Base-by-base conservation (phyloP, 1,140 invertebrate species). In the Drosophila ficusphila region DNA sequence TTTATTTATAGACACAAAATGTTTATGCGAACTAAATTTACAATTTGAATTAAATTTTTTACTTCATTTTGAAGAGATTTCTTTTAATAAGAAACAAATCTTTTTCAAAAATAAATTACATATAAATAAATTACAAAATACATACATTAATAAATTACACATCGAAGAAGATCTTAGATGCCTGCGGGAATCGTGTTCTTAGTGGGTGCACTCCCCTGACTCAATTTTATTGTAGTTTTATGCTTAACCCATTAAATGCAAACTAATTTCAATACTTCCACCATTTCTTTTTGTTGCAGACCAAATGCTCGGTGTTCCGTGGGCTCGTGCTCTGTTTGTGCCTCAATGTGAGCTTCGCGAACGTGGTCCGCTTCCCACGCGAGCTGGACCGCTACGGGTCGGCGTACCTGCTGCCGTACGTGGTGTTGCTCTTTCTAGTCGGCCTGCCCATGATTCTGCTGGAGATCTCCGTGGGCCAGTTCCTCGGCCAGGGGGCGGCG, bases 241-340 rank as follows among this genome's bases (percentile, higher is more conserved):
- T 29, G 7, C 18, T 4, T 36, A 8, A n/a, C 7, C 19, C 8
- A 14, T 19, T n/a, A 4, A 3, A 7, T 25, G 2, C 2, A 23
- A 11, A 4, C 8, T 7, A 41, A 39, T 39, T n/a, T 7, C 4
- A 14, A 52, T 8, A 36, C 11, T 29, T 16, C 9, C 29, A 18
- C 25, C 4, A 8, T 5, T 27, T 18, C 4, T 27, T 21, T 41
- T 48, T 18, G 46, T 79, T 77, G 8, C 68, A 91, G 91, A 91
- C 91, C 57, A 91, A 91, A 90, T 91, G 90, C 64, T 91, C 91
- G 11, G 86, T 91, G 52, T 91, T 91, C 82, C 90, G 91, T 47
- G 90, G 90, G 38, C 78, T 91, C 47, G 81, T 91, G 51, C 73
- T 91, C 39, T 91, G 90, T 61, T 72, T 91, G 60, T 91, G 91